Evolutionary conservation across 2,888 invertebrate genomes (phyloP), one percentile per base, ranked within the genome.

Genomic region (Ommatoiulus sabulosus): DNA sequence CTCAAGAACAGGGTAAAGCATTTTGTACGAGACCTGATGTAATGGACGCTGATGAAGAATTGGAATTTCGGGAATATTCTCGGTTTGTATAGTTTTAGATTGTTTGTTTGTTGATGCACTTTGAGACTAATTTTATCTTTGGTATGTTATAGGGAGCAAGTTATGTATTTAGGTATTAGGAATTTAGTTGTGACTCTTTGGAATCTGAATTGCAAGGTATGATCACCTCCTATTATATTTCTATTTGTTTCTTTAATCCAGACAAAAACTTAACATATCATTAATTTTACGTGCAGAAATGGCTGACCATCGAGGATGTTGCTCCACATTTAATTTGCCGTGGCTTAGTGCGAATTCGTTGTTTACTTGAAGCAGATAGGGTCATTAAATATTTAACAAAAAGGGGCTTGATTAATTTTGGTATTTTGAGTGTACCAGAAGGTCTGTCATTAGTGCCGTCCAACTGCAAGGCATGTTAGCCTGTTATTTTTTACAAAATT

Each of bases 171-270:
- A 57, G 93, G 92, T 12, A 89, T 93, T 3, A 90, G 93, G 4
- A 93, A 93, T 90, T 91, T 93, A 15, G 91, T 93, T 43, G 89
- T 93, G 44, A 91, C 92, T 2, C 90, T 93, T 43, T 93, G 93
- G 93, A 91, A 92, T 89, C 90, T 91, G 48, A 91, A 92, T 90
- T 92, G 92, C 17, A 92, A 92, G 90, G 93, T 92, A 89, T 89
- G 90, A 88, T 84, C 35, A 24, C 48, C 43, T 89, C 20, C 15
- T 87, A 63, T 63, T 63, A 17, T 20, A n/a, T 63, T 63, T 6
- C 1, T 17, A 24, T n/a, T 44, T 85, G 85, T 35, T n/a, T 20
- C n/a, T 63, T n/a, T 63, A 20, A 3, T n/a, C 7, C 63, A 7
- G 17, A n/a, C 35, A 85, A 4, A n/a, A 84, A 84, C 10, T 6